A percentile compares a stretch with the other conserved stretches of the same genome.
phyloP scores from a whole-genome alignment of 1,140 invertebrate species.

The Thaumatotibia leucotreta region DNA sequence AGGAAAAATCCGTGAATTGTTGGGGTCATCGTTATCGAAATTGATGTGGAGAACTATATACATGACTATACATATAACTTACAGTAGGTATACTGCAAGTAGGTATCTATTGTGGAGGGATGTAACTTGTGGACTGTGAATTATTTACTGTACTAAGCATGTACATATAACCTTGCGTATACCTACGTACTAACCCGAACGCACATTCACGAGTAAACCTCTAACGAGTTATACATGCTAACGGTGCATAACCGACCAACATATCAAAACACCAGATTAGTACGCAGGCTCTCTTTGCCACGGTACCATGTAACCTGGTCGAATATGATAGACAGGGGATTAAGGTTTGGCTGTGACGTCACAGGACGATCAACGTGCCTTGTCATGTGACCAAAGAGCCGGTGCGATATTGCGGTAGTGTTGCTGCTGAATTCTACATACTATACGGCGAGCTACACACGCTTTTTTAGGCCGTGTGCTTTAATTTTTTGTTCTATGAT shows the following conservation, averaged over 20 bases:
- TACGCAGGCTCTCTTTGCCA: not conserved
- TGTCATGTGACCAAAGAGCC: not conserved
- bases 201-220: not conserved
- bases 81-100: too few species aligned
- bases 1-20: too few species aligned
- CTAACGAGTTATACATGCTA: not conserved
- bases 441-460: not conserved
- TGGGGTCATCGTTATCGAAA: too few species aligned
- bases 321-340: constrained; percentile 7
- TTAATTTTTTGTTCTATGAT: not conserved
- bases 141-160: not conserved
- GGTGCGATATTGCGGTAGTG: not conserved
- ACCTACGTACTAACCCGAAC: not conserved
- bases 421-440: not conserved
- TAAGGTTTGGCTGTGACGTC: not conserved
- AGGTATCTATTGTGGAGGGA: too few species aligned
- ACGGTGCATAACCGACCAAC: not conserved
- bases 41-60: too few species aligned
- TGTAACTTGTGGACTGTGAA: too few species aligned
- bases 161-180: not conserved
- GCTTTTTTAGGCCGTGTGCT: not conserved
- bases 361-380: constrained; percentile 10
- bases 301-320: not conserved
- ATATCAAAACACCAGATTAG: not conserved
- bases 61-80: too few species aligned